A percentile compares a stretch with the other conserved stretches of the same genome.
Evolutionary conservation across 1,140 invertebrate genomes (phyloP).

Genomic region (Gerris buenoi): DNA sequence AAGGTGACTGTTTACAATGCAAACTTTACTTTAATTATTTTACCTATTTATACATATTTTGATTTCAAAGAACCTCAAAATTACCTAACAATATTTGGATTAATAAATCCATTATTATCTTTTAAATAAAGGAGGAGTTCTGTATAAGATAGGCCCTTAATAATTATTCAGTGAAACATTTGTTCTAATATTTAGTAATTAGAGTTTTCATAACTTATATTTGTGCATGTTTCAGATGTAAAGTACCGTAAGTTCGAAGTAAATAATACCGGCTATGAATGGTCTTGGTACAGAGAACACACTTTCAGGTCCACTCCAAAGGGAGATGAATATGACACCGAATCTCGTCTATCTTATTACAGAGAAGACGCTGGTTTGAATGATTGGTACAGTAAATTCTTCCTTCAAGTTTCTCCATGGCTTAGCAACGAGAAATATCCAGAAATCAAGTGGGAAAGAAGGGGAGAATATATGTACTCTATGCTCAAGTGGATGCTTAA

Average conservation of each 20-base stretch:
- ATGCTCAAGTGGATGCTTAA: conserved; percentile 42
- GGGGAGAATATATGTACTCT: conserved; percentile 47
- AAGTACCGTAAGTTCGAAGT: conserved; percentile 22
- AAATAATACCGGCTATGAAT: conserved; percentile 16
- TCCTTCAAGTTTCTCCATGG: conserved; percentile 46
- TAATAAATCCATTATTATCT: too few relatives aligned
- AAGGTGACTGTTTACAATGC: too few relatives aligned
- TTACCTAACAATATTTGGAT: too few relatives aligned
- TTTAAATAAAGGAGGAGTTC: too few relatives aligned
- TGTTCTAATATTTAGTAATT: too few relatives aligned
- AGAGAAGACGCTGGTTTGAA: conserved; percentile 58
- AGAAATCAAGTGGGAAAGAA: conserved; percentile 32
- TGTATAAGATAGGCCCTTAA: too few relatives aligned
- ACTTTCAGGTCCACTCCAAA: conserved; percentile 17
- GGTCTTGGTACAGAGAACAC: conserved; percentile 29
- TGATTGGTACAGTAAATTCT: conserved; percentile 46
- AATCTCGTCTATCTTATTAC: conserved; percentile 51
- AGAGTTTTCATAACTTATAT: too few relatives aligned
- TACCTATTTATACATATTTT: too few relatives aligned
- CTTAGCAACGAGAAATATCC: conserved; percentile 36
- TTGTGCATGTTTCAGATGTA: neutral
- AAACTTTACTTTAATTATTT: too few relatives aligned
- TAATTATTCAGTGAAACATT: too few relatives aligned
- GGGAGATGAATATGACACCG: conserved; percentile 33
- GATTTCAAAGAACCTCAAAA: too few relatives aligned